A percentile compares a stretch with the other conserved stretches of the same genome.
Conservation (phyloP, 2,888 invertebrate species). For the Drosophila paranaensis region DNA sequence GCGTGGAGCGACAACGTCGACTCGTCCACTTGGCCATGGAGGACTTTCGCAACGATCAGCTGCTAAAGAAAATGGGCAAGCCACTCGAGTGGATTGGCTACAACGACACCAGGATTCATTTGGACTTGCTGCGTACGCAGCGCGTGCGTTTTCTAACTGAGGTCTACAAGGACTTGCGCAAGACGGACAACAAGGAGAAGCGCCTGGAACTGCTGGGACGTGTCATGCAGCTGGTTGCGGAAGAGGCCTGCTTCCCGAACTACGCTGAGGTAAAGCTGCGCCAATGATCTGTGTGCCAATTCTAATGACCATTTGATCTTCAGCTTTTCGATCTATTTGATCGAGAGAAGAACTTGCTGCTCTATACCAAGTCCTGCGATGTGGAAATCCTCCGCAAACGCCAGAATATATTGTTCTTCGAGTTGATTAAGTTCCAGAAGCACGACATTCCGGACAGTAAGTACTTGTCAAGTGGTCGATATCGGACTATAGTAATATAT, state of each 20-base stretch:
- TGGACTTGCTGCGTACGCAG: constrained; percentile 93
- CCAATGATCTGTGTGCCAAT: neutral
- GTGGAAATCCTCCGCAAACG: constrained; percentile 82
- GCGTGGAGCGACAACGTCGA: constrained; percentile 89
- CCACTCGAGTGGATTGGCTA: constrained; percentile 92
- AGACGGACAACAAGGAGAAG: constrained; percentile 87
- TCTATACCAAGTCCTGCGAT: constrained; percentile 81
- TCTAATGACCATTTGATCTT: neutral
- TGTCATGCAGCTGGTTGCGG: constrained; percentile 87
- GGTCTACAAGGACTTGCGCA: constrained; percentile 89
- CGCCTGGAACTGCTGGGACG: constrained; percentile 89
- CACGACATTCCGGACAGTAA: constrained; percentile 67
- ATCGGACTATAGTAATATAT: neutral
- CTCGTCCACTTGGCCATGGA: constrained; percentile 87
- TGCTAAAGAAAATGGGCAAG: constrained; percentile 89
- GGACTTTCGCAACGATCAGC: constrained; percentile 87
- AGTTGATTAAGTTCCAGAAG: constrained; percentile 82
- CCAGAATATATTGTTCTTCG: constrained; percentile 81
- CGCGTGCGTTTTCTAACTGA: constrained; percentile 90
- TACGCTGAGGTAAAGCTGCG: constrained; percentile 71
- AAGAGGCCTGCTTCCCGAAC: constrained; percentile 78
- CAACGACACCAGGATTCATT: constrained; percentile 89
- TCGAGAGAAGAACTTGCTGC: constrained; percentile 82
- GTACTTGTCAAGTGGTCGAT: neutral
- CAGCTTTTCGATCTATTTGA: constrained; percentile 83